Conservation (phyloP, 2,113 vertebrate genomes). For the Nothobranchius furzeri region DNA sequence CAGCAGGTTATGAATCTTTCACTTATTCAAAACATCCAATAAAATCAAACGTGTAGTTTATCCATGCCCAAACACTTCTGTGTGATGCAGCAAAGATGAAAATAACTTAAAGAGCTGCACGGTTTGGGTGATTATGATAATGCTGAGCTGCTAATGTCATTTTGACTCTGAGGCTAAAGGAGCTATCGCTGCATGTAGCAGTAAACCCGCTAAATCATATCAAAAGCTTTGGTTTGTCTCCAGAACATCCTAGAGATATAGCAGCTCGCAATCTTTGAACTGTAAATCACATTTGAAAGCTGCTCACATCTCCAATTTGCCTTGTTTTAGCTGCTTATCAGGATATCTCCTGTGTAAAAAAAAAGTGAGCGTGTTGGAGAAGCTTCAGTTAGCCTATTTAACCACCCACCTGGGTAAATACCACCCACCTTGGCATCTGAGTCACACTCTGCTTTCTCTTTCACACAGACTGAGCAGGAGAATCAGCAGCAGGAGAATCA, state of each 20-base stretch:
- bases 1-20: conserved; percentile 24
- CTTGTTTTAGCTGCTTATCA: conserved; percentile 74
- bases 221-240: conserved; percentile 71
- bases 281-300: conserved; percentile 76
- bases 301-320: conserved; percentile 72
- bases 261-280: conserved; percentile 70
- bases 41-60: conserved; percentile 54
- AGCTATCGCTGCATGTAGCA: conserved; percentile 66
- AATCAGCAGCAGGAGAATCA: conserved; percentile 75
- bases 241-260: conserved; percentile 74
- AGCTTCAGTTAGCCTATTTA: conserved; percentile 79
- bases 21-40: conserved; percentile 51
- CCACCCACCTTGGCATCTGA: conserved; percentile 81
- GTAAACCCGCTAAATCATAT: conserved; percentile 74
- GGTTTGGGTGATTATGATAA: conserved; percentile 75
- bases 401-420: conserved; percentile 79
- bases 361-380: conserved; percentile 72
- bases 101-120: conserved; percentile 65
- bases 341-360: conserved; percentile 75
- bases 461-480: conserved; percentile 72
- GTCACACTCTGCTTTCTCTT: conserved; percentile 77
- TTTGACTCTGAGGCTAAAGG: conserved; percentile 66
- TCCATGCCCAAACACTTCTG: conserved; percentile 48
- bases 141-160: conserved; percentile 71
- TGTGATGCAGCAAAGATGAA: conserved; percentile 70